Conservation (phyloP, 2,797 vertebrate genomes). For the Vipera ursinii region DNA sequence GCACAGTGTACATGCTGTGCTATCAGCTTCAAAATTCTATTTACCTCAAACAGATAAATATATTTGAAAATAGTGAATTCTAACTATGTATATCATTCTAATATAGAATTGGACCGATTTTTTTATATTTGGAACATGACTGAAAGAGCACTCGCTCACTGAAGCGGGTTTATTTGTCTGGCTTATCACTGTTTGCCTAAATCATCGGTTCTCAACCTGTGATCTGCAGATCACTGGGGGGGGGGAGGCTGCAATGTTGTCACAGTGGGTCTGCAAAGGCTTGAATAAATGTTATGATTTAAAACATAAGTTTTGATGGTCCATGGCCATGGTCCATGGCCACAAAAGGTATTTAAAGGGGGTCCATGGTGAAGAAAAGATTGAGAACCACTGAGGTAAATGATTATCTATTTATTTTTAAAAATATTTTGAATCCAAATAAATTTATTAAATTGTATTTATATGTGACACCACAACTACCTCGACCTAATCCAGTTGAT, state of each 20-base stretch:
- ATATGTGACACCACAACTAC: neutral
- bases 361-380: neutral
- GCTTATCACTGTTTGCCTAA: neutral
- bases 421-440: neutral
- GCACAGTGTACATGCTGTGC: neutral
- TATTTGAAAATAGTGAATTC: neutral
- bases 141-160: neutral
- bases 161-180: neutral
- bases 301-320: neutral
- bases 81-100: neutral
- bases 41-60: neutral
- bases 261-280: neutral
- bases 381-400: neutral
- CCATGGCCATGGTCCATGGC: neutral
- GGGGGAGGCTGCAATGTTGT: neutral
- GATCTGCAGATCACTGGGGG: fast-evolving
- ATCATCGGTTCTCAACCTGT: neutral
- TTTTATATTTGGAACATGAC: neutral
- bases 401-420: neutral
- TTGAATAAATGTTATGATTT: neutral
- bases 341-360: neutral
- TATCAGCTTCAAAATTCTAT: neutral
- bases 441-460: neutral
- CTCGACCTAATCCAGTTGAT: neutral
- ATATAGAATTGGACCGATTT: neutral